A percentile compares a stretch with the other conserved stretches of the same genome.
Conservation (phyloP, 2,113 vertebrate species). For the Crotalus tigris region DNA sequence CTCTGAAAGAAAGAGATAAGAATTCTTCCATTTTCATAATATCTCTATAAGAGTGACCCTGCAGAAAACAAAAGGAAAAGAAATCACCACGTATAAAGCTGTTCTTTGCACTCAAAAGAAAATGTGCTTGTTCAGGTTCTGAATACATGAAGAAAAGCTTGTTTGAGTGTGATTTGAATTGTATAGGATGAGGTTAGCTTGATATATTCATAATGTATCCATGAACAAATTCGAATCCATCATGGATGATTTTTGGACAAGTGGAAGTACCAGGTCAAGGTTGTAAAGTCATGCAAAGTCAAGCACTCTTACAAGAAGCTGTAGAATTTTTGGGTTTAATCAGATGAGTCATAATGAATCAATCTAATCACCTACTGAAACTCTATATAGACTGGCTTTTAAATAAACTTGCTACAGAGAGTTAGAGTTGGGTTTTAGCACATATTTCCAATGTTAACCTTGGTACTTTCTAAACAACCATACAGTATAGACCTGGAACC, state of each 20-base stretch:
- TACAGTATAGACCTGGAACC: not conserved
- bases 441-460: not conserved
- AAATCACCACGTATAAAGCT: not conserved
- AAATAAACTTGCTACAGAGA: not conserved
- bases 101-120: not conserved
- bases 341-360: not conserved
- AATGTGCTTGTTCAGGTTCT: not conserved
- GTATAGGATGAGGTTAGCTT: not conserved
- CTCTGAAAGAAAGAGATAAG: not conserved
- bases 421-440: not conserved
- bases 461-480: not conserved
- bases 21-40: not conserved
- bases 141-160: not conserved
- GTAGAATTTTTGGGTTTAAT: not conserved
- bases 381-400: not conserved
- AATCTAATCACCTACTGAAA: not conserved
- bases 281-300: not conserved
- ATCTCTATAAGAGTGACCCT: not conserved
- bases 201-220: not conserved
- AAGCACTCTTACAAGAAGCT: not conserved
- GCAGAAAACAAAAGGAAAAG: not conserved
- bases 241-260: not conserved
- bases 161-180: not conserved
- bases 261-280: not conserved
- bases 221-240: not conserved